phyloP scores from a whole-genome alignment of 1,140 invertebrate genomes.

The Amphibalanus amphitrite region DNA sequence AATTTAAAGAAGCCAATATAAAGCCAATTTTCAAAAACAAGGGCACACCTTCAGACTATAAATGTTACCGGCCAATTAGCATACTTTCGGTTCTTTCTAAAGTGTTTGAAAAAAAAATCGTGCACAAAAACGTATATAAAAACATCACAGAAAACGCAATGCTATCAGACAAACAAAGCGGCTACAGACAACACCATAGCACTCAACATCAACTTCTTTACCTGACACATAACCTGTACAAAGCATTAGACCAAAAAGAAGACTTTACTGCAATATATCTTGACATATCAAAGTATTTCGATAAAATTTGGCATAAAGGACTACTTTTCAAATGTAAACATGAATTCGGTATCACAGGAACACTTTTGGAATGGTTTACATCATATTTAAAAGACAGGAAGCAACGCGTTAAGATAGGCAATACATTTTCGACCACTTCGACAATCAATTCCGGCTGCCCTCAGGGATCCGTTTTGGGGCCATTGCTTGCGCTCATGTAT shows the following conservation, averaged over 20 bases:
- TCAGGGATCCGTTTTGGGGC: neutral
- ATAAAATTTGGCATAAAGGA: neutral
- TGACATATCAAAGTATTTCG: conserved; percentile 4
- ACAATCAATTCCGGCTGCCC: neutral
- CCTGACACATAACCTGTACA: neutral
- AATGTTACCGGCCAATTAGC: too few species aligned
- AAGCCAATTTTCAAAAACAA: too few species aligned
- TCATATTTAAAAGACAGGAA: neutral
- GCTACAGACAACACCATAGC: neutral
- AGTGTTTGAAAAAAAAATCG: too few species aligned
- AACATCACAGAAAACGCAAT: neutral
- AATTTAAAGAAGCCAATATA: neutral
- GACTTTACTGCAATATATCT: conserved; percentile 6
- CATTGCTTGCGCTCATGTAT: neutral
- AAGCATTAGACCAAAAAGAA: neutral
- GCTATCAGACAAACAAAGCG: neutral
- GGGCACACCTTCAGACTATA: too few species aligned
- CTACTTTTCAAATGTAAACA: neutral
- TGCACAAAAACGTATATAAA: neutral
- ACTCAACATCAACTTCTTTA: neutral
- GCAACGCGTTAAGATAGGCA: neutral
- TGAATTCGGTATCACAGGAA: neutral
- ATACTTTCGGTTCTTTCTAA: too few species aligned
- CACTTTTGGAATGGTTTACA: neutral
- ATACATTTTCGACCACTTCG: neutral